phyloP scores from a whole-genome alignment of 2,113 vertebrate genomes.

The Nematolebias whitei region DNA sequence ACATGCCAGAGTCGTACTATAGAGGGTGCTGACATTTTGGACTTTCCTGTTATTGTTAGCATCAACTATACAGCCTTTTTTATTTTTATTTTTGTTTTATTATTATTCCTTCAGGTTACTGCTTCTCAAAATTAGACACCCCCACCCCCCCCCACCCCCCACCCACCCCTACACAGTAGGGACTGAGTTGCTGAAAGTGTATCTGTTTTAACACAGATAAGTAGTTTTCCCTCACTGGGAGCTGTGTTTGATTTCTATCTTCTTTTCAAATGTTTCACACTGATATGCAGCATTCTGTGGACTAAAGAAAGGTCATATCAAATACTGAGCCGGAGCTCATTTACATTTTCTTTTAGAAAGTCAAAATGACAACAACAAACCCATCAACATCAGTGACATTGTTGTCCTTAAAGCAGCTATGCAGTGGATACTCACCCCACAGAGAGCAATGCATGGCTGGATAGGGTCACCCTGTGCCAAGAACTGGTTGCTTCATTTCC shows the following conservation, averaged over 20 bases:
- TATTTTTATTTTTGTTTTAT: not conserved
- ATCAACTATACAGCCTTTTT: not conserved
- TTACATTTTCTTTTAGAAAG: constrained; percentile 30
- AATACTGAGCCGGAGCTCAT: constrained; percentile 13
- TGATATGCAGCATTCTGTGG: constrained; percentile 28
- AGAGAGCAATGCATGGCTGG: constrained; percentile 44
- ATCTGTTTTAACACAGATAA: constrained; percentile 31
- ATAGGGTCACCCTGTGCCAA: constrained; percentile 64
- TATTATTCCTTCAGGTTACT: constrained; percentile 8
- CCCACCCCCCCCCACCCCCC: not conserved
- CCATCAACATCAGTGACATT: constrained; percentile 5
- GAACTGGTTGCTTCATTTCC: constrained; percentile 65
- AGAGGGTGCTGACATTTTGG: constrained; percentile 58
- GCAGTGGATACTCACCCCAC: constrained; percentile 7
- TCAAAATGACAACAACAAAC: constrained; percentile 7
- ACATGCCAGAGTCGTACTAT: constrained; percentile 46
- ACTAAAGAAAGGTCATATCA: constrained; percentile 9
- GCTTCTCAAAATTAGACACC: too few relatives aligned
- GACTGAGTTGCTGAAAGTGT: not conserved
- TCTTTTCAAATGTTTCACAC: constrained; percentile 1
- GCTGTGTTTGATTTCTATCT: constrained; percentile 11
- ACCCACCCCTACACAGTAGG: not conserved
- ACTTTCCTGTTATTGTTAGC: constrained; percentile 47
- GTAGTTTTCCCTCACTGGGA: not conserved
- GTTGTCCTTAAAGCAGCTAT: constrained; percentile 13